Percentiles rank a stretch among this genome's conserved stretches.
phyloP scores from a whole-genome alignment of 2,797 vertebrate genomes.

The Muscicapa striata region DNA sequence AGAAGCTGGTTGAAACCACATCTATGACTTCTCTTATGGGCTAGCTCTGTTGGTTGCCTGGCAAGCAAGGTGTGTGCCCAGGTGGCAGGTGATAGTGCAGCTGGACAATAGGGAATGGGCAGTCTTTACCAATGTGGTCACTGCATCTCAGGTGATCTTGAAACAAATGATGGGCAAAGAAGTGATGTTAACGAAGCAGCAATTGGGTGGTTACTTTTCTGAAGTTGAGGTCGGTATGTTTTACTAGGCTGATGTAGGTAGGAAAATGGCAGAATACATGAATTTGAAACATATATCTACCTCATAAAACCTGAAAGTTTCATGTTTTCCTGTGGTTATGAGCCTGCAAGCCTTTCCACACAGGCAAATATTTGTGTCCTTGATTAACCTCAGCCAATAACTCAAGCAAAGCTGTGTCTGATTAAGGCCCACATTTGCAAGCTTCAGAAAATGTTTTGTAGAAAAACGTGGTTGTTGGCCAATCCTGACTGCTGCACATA shows the following conservation, averaged over 20 bases:
- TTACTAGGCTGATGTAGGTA: background rate
- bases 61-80: rapidly evolving
- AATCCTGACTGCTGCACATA: background rate
- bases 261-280: background rate
- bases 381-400: constrained; percentile 1
- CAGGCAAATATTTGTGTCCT: background rate
- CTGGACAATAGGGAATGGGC: rapidly evolving
- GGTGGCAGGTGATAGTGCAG: background rate
- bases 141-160: rapidly evolving
- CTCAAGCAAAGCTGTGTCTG: background rate
- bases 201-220: background rate
- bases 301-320: background rate
- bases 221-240: background rate
- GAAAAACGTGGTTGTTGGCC: background rate
- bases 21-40: background rate
- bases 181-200: background rate
- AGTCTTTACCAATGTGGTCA: background rate
- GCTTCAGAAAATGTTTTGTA: background rate
- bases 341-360: background rate
- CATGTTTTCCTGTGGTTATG: background rate
- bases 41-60: background rate
- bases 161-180: background rate
- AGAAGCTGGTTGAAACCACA: background rate
- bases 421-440: background rate
- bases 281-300: background rate